Conservation (phyloP, 2,888 invertebrate genomes). For the Brenthis hecate region DNA sequence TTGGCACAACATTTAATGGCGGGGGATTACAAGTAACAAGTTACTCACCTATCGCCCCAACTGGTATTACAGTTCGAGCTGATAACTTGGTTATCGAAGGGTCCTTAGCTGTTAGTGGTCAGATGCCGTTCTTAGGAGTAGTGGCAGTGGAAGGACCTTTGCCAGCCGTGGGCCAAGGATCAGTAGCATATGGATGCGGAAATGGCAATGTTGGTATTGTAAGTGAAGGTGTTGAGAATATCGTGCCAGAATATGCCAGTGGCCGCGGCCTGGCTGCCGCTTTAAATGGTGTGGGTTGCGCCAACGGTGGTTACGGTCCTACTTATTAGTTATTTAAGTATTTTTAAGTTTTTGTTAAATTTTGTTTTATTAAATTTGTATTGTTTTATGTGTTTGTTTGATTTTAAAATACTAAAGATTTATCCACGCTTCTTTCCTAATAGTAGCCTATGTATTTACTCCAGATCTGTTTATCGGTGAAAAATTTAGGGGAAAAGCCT, state of each 20-base stretch:
- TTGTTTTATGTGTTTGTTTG: not conserved
- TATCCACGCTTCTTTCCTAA: too few relatives aligned
- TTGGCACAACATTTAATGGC: constrained; percentile 32
- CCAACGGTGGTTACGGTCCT: not conserved
- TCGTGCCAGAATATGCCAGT: constrained; percentile 11
- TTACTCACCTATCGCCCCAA: constrained; percentile 41
- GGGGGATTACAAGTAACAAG: constrained; percentile 44
- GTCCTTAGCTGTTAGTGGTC: constrained; percentile 41
- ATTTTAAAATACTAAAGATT: not conserved
- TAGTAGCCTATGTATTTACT: too few relatives aligned
- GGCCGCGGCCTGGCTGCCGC: not conserved
- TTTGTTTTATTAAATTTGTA: constrained; percentile 16
- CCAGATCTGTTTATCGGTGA: too few relatives aligned
- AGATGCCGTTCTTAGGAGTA: constrained; percentile 46
- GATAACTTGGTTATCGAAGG: constrained; percentile 45
- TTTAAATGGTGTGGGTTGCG: constrained; percentile 1
- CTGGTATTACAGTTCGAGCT: constrained; percentile 42
- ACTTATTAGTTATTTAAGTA: not conserved
- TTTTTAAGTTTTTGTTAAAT: not conserved
- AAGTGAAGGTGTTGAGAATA: constrained; percentile 34
- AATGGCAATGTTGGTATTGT: constrained; percentile 43
- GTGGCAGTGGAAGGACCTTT: constrained; percentile 52
- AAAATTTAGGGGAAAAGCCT: too few relatives aligned
- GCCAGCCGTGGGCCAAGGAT: constrained; percentile 47
- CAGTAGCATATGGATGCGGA: constrained; percentile 44